Evolutionary conservation across 1,140 invertebrate genomes (phyloP).

Genomic region (Fopius arisanus): DNA sequence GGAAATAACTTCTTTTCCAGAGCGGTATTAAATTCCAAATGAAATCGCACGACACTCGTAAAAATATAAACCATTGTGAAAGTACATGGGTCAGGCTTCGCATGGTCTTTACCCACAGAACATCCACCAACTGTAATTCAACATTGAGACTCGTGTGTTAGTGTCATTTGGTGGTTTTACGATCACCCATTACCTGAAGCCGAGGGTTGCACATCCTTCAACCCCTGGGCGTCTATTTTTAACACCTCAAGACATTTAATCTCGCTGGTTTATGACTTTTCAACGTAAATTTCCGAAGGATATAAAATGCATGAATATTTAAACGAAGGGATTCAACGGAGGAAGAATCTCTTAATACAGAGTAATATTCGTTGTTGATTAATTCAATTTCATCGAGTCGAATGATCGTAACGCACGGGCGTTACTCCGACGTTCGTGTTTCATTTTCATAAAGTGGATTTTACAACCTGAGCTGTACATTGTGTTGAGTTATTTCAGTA

Average conservation of each 20-base stretch:
- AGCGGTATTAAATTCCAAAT: background rate
- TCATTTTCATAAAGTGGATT: background rate
- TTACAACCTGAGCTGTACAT: background rate
- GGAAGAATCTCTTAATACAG: background rate
- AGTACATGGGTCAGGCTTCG: background rate
- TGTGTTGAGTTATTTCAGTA: background rate
- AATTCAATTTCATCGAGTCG: background rate
- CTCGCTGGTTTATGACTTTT: background rate
- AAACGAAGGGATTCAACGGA: background rate
- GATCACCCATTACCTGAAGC: constrained; percentile 3
- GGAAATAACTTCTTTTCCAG: background rate
- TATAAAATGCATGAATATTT: constrained; percentile 4
- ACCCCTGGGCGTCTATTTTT: background rate
- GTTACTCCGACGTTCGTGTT: no score
- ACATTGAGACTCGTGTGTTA: constrained; percentile 6
- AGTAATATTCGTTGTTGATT: background rate
- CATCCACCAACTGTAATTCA: constrained; percentile 8
- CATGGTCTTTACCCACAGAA: background rate
- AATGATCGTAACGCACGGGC: no score
- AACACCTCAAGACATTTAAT: constrained; percentile 11
- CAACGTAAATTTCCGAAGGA: background rate
- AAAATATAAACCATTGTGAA: background rate
- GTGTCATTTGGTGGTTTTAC: constrained; percentile 11
- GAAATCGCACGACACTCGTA: background rate
- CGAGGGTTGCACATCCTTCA: background rate